Conservation (phyloP, 2,113 vertebrate species). For the Elephas maximus region DNA sequence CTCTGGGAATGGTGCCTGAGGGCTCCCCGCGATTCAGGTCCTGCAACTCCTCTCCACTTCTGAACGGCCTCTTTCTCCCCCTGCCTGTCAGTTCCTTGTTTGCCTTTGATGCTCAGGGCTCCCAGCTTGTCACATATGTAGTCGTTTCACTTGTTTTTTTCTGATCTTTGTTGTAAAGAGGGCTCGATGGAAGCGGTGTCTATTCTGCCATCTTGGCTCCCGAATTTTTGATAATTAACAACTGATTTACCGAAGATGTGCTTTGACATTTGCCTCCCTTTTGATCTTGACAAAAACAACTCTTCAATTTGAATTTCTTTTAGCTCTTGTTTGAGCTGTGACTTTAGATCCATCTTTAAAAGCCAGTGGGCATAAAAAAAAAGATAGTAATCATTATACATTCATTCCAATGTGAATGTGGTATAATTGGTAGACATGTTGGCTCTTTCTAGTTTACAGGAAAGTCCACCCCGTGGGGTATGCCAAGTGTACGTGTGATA, state of each 20-base stretch:
- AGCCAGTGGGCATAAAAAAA: conserved; percentile 80
- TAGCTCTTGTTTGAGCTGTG: conserved; percentile 71
- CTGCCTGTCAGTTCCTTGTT: no score
- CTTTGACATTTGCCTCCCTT: conserved; percentile 87
- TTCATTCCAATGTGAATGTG: conserved; percentile 77
- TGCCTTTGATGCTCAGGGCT: no score
- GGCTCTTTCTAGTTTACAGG: conserved; percentile 41
- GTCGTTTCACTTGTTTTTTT: no score
- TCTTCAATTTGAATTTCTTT: conserved; percentile 73
- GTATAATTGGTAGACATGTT: conserved; percentile 61
- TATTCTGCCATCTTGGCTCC: no score
- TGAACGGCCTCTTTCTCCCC: no score
- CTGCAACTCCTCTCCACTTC: no score
- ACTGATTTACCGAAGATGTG: conserved; percentile 75
- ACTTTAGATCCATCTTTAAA: conserved; percentile 80
- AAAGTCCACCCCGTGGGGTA: conserved; percentile 71
- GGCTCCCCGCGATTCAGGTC: no score
- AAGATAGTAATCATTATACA: conserved; percentile 82
- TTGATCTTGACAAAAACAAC: conserved; percentile 82
- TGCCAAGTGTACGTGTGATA: conserved; percentile 73
- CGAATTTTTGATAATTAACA: conserved; percentile 76
- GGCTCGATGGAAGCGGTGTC: no score
- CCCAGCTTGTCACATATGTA: no score
- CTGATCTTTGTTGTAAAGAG: no score
- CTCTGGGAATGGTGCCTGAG: no score